Conservation (phyloP, 2,888 invertebrate genomes). For the Trisateles emortualis region DNA sequence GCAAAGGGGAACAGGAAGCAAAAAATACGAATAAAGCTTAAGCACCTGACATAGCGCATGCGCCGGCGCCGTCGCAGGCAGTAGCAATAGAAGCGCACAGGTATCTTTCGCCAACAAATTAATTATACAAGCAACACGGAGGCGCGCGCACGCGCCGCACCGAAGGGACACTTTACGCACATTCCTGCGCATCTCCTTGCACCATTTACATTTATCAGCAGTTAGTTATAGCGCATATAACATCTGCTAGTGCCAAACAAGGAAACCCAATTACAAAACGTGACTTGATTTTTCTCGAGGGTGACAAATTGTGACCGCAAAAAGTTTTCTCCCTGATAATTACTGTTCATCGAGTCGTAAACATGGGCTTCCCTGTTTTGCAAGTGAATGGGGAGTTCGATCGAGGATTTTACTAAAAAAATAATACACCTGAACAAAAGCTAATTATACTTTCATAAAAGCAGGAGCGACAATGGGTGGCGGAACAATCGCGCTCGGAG, state of each 20-base stretch:
- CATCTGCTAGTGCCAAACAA: constrained; percentile 34
- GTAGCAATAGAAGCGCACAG: constrained; percentile 37
- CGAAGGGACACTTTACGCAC: constrained; percentile 55
- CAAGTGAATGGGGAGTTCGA: constrained; percentile 69
- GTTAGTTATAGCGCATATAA: constrained; percentile 12
- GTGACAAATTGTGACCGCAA: constrained; percentile 64
- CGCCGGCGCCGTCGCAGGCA: constrained; percentile 66
- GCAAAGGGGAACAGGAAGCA: constrained; percentile 84
- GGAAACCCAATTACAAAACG: constrained; percentile 68
- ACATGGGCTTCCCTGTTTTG: constrained; percentile 69
- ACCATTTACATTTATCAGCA: constrained; percentile 59
- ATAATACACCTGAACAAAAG: constrained; percentile 78
- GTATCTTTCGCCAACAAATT: constrained; percentile 72
- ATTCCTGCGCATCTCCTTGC: constrained; percentile 52
- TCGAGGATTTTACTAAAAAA: constrained; percentile 65
- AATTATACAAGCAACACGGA: constrained; percentile 71
- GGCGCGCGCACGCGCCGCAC: constrained; percentile 64
- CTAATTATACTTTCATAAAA: constrained; percentile 79
- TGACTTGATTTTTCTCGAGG: constrained; percentile 67
- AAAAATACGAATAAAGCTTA: constrained; percentile 82
- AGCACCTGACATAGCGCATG: constrained; percentile 81
- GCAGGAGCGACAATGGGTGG: constrained; percentile 65
- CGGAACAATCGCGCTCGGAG: constrained; percentile 66
- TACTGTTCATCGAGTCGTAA: constrained; percentile 76
- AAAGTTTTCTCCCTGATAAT: constrained; percentile 66